Percentiles rank a stretch among this genome's conserved stretches.
phyloP scores from a whole-genome alignment of 2,888 invertebrate species.

The Bugulina stolonifera region DNA sequence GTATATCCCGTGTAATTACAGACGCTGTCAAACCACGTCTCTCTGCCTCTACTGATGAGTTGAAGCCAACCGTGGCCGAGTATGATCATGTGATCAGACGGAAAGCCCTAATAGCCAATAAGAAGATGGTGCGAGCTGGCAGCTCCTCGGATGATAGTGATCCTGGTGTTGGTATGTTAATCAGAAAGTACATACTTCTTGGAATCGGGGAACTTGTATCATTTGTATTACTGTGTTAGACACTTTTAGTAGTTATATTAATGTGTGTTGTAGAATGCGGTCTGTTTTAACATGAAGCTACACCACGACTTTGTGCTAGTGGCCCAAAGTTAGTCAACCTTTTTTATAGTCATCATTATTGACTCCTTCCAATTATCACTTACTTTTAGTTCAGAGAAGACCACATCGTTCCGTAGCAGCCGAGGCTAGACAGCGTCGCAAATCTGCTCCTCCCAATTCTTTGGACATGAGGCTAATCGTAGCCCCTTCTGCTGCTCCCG shows the following conservation, averaged over 20 bases:
- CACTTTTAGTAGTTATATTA: too few relatives aligned
- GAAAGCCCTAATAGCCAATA: neutral
- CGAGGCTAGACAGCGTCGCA: neutral
- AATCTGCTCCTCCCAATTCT: slow-evolving; percentile 14
- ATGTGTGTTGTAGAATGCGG: too few relatives aligned
- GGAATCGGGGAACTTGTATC: neutral
- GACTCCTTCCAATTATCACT: too few relatives aligned
- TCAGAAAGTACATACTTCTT: too few relatives aligned
- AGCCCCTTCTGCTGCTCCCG: neutral
- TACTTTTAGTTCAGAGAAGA: neutral
- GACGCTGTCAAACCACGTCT: neutral
- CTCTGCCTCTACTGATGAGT: neutral
- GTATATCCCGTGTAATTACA: too few relatives aligned
- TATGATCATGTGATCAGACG: slow-evolving; percentile 24
- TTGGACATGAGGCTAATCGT: neutral
- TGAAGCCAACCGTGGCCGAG: neutral
- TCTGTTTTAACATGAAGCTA: too few relatives aligned
- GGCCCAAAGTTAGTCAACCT: too few relatives aligned
- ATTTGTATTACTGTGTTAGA: neutral
- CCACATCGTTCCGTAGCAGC: neutral
- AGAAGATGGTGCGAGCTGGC: neutral
- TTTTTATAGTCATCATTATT: too few relatives aligned
- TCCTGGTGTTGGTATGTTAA: neutral
- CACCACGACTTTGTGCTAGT: too few relatives aligned
- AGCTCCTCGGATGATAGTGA: slow-evolving; percentile 12